phyloP scores from a whole-genome alignment of 2,888 invertebrate genomes.

The Ophion slaviceki region DNA sequence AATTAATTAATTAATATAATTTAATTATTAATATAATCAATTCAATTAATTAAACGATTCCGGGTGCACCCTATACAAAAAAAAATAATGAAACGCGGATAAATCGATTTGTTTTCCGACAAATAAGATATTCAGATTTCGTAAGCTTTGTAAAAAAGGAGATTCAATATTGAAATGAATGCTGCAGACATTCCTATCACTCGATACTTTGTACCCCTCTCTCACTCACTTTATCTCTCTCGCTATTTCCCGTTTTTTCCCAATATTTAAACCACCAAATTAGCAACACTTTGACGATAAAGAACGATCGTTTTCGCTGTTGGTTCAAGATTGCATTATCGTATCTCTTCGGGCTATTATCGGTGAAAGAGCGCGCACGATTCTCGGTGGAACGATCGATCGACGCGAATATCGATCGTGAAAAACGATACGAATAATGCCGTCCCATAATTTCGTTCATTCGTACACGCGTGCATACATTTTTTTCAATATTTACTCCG shows the following conservation, averaged over 20 bases:
- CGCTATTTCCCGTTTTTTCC: background rate
- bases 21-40: too few species aligned
- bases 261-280: background rate
- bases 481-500: background rate
- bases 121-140: background rate
- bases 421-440: conserved; percentile 16
- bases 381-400: background rate
- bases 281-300: conserved; percentile 38
- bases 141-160: background rate
- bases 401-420: background rate
- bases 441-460: conserved; percentile 39
- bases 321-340: conserved; percentile 48
- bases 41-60: too few species aligned
- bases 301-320: conserved; percentile 45
- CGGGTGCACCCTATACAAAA: too few species aligned
- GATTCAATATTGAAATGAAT: conserved; percentile 1
- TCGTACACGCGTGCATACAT: conserved; percentile 15
- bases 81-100: too few species aligned
- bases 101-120: background rate
- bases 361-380: conserved; percentile 4
- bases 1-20: too few species aligned
- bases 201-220: background rate
- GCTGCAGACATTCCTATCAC: conserved; percentile 12
- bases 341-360: conserved; percentile 18
- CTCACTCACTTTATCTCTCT: background rate